A percentile compares a stretch with the other conserved stretches of the same genome.
These are phyloP conservation scores for Campylomormyrus tamandua DNA, from an alignment of 2,113 vertebrate species.

Conservation along the genomic window DNA sequence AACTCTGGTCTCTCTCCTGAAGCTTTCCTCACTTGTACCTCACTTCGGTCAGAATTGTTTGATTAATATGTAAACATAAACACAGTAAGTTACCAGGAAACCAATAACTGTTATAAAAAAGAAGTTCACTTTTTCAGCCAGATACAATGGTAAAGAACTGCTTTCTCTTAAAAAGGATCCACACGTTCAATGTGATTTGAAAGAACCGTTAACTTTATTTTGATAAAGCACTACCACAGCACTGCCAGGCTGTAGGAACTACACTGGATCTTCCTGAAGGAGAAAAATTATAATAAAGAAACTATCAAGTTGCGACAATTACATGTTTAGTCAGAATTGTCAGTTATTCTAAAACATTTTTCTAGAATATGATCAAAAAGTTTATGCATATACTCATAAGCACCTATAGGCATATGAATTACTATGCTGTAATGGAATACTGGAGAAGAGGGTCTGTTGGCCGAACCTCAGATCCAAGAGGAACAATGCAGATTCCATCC, in stretches of 20 bases:
- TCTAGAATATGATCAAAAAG: too few species aligned
- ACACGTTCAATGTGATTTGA: not conserved
- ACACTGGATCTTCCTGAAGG: not conserved
- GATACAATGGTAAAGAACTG: not conserved
- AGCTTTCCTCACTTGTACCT: not conserved
- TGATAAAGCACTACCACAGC: not conserved
- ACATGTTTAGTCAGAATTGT: not conserved
- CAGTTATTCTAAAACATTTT: not conserved
- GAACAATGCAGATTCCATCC: not conserved
- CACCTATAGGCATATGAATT: too few species aligned
- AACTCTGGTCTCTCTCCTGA: not conserved
- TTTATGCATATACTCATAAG: too few species aligned
- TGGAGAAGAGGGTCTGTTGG: not conserved
- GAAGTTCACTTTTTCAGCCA: not conserved
- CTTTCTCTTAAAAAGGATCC: not conserved
- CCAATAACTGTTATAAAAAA: not conserved
- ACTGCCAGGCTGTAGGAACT: not conserved
- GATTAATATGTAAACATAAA: not conserved
- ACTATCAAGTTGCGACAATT: not conserved
- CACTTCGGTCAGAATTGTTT: not conserved
- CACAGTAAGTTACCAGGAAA: not conserved
- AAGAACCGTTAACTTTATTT: not conserved
- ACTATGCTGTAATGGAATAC: too few species aligned
- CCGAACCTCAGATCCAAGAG: not conserved
- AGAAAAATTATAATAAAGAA: not conserved